These are phyloP conservation scores for Trachemys scripta DNA, from an alignment of 2,113 vertebrate genomes.

Conservation along the genomic window DNA sequence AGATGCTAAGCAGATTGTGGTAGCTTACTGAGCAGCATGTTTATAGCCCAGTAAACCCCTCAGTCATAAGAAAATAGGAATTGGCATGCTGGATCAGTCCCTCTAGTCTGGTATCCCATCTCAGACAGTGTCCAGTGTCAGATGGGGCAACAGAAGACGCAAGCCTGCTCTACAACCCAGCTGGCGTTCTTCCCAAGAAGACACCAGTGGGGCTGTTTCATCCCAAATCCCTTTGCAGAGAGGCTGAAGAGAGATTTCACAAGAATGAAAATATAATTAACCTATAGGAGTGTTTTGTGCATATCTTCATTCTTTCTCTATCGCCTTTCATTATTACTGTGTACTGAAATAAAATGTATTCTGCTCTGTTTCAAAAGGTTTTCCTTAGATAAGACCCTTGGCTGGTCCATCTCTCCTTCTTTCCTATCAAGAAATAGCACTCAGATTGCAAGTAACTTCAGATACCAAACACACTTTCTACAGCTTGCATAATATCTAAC, in stretches of 20 bases:
- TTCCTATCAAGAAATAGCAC: not conserved
- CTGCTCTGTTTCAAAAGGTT: not conserved
- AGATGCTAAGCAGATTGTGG: not conserved
- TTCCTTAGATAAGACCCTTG: not conserved
- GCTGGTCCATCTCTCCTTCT: not conserved
- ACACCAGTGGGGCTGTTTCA: not conserved
- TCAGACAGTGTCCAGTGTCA: not conserved
- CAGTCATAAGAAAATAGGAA: not conserved
- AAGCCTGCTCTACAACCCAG: not conserved
- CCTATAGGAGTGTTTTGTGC: not conserved
- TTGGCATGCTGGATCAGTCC: not conserved
- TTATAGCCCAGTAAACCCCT: not conserved
- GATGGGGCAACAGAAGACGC: not conserved
- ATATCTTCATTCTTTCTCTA: not conserved
- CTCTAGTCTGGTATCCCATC: not conserved
- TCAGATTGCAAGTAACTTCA: not conserved
- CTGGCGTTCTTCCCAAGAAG: not conserved
- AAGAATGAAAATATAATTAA: not conserved
- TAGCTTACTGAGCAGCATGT: not conserved
- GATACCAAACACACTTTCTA: accelerated
- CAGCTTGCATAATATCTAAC: not conserved
- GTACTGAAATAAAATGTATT: constrained; percentile 7
- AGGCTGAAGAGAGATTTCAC: constrained; percentile 43
- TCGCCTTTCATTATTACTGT: not conserved
- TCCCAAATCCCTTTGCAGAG: not conserved